Conservation (phyloP, 2,113 vertebrate genomes). For the Ardeotis arabs region DNA sequence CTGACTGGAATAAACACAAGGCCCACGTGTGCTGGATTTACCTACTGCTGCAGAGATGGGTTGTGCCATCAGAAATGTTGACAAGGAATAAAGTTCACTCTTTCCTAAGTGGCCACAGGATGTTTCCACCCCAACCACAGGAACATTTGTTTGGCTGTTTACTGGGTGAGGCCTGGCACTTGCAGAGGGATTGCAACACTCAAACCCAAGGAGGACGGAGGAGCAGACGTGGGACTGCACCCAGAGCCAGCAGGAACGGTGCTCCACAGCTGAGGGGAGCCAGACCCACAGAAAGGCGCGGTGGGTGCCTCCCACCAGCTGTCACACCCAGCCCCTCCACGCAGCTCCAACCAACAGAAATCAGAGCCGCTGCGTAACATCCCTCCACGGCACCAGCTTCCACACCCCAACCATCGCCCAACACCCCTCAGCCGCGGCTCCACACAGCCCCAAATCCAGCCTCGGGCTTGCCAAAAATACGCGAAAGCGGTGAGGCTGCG, state of each 20-base stretch:
- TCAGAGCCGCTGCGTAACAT: neutral
- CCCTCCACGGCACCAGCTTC: neutral
- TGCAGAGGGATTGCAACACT: slow-evolving; percentile 23
- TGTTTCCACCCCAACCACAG: slow-evolving; percentile 50
- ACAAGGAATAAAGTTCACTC: slow-evolving; percentile 64
- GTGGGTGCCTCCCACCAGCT: neutral
- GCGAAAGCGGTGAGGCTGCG: neutral
- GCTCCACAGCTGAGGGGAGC: neutral
- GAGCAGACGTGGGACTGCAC: neutral
- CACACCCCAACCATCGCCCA: neutral
- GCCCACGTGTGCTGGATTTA: neutral
- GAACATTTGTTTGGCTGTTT: slow-evolving; percentile 28
- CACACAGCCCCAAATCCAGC: neutral
- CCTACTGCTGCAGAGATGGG: neutral
- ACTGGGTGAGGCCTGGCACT: slow-evolving; percentile 33
- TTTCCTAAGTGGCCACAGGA: slow-evolving; percentile 39
- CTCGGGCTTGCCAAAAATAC: neutral
- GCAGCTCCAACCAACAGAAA: neutral
- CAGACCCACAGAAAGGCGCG: neutral
- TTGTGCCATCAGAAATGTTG: slow-evolving; percentile 3
- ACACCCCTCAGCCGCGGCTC: neutral
- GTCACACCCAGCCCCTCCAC: neutral
- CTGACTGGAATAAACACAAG: neutral
- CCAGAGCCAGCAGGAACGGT: neutral
- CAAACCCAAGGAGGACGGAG: neutral